A percentile compares a stretch with the other conserved stretches of the same genome.
These are phyloP conservation scores for Parnassius apollo DNA, from an alignment of 2,888 invertebrate genomes.

Conservation along the genomic window DNA sequence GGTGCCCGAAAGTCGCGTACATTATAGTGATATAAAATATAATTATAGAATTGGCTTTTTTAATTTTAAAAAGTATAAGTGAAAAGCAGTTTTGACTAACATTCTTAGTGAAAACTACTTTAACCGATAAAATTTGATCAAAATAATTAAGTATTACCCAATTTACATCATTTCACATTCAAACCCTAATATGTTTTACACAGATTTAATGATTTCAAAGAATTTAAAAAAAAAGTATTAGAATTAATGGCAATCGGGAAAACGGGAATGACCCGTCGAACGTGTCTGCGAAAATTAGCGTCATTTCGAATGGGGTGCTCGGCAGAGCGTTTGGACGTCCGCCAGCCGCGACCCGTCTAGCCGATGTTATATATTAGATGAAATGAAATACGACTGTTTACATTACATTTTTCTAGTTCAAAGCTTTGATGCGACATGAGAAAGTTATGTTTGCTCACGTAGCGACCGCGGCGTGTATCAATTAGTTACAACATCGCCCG, in stretches of 20 bases:
- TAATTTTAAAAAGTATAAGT: no score
- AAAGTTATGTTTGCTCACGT: constrained; percentile 27
- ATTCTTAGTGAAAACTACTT: no score
- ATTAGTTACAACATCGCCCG: constrained; percentile 18
- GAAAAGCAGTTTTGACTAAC: no score
- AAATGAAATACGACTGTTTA: constrained; percentile 27
- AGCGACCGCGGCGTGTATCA: constrained; percentile 17
- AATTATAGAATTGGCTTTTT: no score
- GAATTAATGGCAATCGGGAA: background rate
- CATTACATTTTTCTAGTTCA: constrained; percentile 26
- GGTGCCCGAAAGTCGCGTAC: no score
- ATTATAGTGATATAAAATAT: no score
- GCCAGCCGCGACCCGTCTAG: constrained; percentile 34
- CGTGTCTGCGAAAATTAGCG: constrained; percentile 5
- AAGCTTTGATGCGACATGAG: constrained; percentile 32
- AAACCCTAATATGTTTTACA: background rate
- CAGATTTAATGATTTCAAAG: background rate
- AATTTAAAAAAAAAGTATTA: background rate
- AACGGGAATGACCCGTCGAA: background rate
- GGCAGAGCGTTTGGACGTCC: constrained; percentile 25
- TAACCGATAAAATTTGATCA: no score
- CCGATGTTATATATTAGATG: constrained; percentile 18
- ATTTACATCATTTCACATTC: no score
- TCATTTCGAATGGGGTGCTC: constrained; percentile 9
- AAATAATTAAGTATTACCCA: no score